Percentiles rank a stretch among this genome's conserved stretches.
These are phyloP conservation scores for Bolinopsis microptera DNA, from an alignment of 37 sponge, comb jelly and placozoan genomes.

Conservation along the genomic window DNA sequence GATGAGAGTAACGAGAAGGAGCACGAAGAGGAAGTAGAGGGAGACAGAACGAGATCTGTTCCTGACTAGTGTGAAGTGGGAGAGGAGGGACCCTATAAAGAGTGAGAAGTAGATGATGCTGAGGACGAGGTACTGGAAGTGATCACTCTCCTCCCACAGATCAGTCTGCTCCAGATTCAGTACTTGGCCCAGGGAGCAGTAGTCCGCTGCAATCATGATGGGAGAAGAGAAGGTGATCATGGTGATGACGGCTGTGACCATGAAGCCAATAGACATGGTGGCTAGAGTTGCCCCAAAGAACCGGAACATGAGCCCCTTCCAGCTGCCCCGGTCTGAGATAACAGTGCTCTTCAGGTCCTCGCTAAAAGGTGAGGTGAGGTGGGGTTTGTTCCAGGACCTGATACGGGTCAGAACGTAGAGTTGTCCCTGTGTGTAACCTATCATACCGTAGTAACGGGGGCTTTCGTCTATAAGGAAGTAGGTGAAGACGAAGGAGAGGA, in stretches of 20 bases:
- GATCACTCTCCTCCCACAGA: not conserved
- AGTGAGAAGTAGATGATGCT: not conserved
- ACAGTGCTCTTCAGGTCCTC: not conserved
- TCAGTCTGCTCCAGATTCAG: not conserved
- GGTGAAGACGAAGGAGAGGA: not conserved
- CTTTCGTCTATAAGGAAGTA: constrained; percentile 8
- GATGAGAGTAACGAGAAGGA: not conserved
- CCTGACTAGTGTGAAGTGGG: not conserved
- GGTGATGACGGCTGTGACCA: not conserved
- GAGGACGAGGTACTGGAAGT: constrained; percentile 14
- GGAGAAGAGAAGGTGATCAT: constrained; percentile 24
- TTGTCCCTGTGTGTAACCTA: constrained; percentile 14
- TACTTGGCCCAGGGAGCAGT: not conserved
- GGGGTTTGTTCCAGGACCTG: not conserved
- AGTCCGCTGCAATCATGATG: not conserved
- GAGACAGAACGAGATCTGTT: not conserved
- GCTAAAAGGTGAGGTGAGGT: not conserved
- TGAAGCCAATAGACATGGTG: not conserved
- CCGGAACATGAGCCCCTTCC: constrained; percentile 25
- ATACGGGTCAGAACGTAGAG: not conserved
- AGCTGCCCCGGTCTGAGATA: not conserved
- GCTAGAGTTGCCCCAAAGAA: constrained; percentile 7
- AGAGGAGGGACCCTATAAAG: not conserved
- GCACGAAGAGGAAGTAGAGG: not conserved
- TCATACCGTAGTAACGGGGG: not conserved